phyloP scores from a whole-genome alignment of 1,140 invertebrate species.

The Eupristina koningsbergeri region DNA sequence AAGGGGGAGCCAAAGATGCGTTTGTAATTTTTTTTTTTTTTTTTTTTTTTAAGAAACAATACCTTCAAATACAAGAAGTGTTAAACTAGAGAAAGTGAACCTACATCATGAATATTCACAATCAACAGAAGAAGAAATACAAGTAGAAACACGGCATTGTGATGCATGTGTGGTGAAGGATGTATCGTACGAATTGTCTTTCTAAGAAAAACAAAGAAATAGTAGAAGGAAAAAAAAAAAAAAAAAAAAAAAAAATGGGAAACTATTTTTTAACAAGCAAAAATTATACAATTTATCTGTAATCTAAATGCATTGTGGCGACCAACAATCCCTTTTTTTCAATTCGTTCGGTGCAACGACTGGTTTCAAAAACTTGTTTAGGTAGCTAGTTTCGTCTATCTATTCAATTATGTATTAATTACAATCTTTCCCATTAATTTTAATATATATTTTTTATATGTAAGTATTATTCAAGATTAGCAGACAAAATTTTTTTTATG shows the following conservation, averaged over 20 bases:
- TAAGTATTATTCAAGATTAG: slow-evolving; percentile 38
- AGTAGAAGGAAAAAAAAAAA: no score
- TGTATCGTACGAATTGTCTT: slow-evolving; percentile 40
- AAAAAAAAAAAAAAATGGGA: slow-evolving; percentile 31
- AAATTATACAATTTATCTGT: slow-evolving; percentile 29
- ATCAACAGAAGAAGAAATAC: slow-evolving; percentile 14
- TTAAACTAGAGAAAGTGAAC: slow-evolving; percentile 46
- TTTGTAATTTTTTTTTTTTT: slow-evolving; percentile 68
- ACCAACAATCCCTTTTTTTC: slow-evolving; percentile 13
- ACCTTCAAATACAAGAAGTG: slow-evolving; percentile 58
- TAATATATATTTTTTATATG: slow-evolving; percentile 17
- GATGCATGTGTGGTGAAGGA: slow-evolving; percentile 49
- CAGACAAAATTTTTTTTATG: not conserved
- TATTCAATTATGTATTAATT: slow-evolving; percentile 23
- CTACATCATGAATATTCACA: slow-evolving; percentile 41
- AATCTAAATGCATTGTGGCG: slow-evolving; percentile 11
- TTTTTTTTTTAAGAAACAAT: slow-evolving; percentile 67
- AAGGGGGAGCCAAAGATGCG: slow-evolving; percentile 72
- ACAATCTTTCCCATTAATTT: slow-evolving; percentile 29
- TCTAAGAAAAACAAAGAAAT: no score
- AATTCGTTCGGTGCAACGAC: slow-evolving; percentile 26
- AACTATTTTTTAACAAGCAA: slow-evolving; percentile 42
- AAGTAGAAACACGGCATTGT: slow-evolving; percentile 42
- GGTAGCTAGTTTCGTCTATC: not conserved
- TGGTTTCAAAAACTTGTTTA: slow-evolving; percentile 46